Base-by-base conservation (phyloP, 2,113 vertebrate genomes). In the Rhynchomys soricoides region DNA sequence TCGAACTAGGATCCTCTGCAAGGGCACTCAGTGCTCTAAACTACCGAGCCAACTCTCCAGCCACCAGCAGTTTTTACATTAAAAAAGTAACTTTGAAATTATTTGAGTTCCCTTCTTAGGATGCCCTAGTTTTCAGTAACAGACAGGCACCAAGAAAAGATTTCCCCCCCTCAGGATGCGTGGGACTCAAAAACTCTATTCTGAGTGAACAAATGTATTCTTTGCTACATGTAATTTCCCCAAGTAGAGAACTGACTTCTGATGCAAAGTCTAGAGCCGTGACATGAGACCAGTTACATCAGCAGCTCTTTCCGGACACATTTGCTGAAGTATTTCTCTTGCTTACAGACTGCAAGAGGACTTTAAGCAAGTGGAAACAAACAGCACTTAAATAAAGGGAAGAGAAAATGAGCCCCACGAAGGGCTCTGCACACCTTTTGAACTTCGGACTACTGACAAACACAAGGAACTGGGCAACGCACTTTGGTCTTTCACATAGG, bases 171-270 rank as follows among this genome's bases (percentile, higher is more conserved):
- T n/a, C 45, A 93, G 95, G 75, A 90, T 97, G 73, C 55, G 43
- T 94, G 88, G 89, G 90, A 90, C 68, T 57, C 57, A 77, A 94
- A 95, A 73, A 97, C 81, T 90, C 87, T 97, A 96, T 96, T 97
- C 89, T 81, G 73, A 96, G 90, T 86, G 83, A 95, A 86, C 57
- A 93, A 90, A 34, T 93, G 50, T 97, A 95, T 96, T 97, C 95
- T 97, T 96, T 94, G 89, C 89, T 94, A 57, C 91, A 90, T 89
- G 43, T 59, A 87, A 96, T 95, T 92, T 97, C 79, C 71, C 81
- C 75, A 96, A 97, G 66, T 85, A 71, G n/a, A 97, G 91, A 93
- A 75, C 81, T 52, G 89, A 78, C 83, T 96, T 96, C 71, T 89
- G 86, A n/a, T 59, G 83, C 93, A 55, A 40, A 40, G 71, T 75